phyloP scores from a whole-genome alignment of 2,888 invertebrate genomes.

The Ypsolopha scabrella region DNA sequence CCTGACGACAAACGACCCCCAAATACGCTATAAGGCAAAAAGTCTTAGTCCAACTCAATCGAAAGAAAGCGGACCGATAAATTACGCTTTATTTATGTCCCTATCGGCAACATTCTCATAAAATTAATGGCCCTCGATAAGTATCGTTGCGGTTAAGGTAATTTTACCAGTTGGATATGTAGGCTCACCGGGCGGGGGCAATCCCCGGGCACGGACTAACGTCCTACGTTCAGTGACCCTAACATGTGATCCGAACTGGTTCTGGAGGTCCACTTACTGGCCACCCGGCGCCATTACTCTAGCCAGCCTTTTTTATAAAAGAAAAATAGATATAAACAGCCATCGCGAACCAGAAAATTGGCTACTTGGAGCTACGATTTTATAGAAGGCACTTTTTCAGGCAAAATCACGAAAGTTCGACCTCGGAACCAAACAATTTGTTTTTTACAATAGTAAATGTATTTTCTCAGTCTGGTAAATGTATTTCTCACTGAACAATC shows the following conservation, averaged over 20 bases:
- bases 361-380: too few relatives aligned
- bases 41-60: neutral
- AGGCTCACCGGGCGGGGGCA: conserved; percentile 21
- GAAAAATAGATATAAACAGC: neutral
- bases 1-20: neutral
- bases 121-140: neutral
- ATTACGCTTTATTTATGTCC: too few relatives aligned
- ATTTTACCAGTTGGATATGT: conserved; percentile 14
- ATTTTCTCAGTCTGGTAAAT: too few relatives aligned
- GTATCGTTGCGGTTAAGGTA: neutral
- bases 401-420: too few relatives aligned
- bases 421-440: too few relatives aligned
- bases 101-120: neutral
- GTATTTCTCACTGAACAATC: too few relatives aligned
- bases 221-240: conserved; percentile 50
- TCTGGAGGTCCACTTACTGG: conserved; percentile 49
- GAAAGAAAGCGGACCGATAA: neutral
- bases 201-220: conserved; percentile 33
- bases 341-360: too few relatives aligned
- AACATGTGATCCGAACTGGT: conserved; percentile 57
- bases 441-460: too few relatives aligned
- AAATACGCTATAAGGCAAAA: too few relatives aligned
- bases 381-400: too few relatives aligned
- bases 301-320: conserved; percentile 10
- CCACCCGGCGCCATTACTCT: conserved; percentile 26